Percentiles rank a stretch among this genome's conserved stretches.
These are phyloP conservation scores for Himalopsyche phryganea DNA, from an alignment of 1,140 invertebrate genomes.

Conservation along the genomic window DNA sequence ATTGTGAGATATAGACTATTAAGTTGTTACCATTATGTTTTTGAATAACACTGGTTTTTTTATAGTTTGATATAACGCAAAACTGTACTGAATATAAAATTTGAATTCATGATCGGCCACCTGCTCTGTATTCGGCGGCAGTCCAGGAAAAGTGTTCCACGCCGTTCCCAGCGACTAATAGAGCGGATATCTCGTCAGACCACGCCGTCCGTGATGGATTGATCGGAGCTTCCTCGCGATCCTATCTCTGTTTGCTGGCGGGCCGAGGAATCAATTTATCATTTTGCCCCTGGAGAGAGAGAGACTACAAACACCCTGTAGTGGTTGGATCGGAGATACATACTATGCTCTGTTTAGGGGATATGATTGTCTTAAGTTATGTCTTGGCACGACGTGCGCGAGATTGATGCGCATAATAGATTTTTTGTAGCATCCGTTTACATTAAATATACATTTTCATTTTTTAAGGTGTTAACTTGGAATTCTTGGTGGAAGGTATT, in stretches of 20 bases:
- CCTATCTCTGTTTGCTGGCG: constrained; percentile 28
- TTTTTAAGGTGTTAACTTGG: too few species aligned
- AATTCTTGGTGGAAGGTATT: too few species aligned
- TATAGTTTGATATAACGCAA: too few species aligned
- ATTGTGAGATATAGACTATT: too few species aligned
- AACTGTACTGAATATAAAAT: too few species aligned
- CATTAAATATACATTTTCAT: too few species aligned
- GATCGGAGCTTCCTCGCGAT: constrained; percentile 22
- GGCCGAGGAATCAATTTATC: constrained; percentile 27
- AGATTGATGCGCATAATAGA: neutral
- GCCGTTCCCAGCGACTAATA: constrained; percentile 4
- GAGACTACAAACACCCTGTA: neutral
- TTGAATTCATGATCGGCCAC: too few species aligned
- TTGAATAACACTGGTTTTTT: too few species aligned
- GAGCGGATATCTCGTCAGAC: constrained; percentile 24
- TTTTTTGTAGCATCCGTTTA: too few species aligned
- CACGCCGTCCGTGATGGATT: constrained; percentile 30
- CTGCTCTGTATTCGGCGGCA: constrained; percentile 9
- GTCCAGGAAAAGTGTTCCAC: neutral
- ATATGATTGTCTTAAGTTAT: neutral
- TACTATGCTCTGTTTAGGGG: neutral
- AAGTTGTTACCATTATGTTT: too few species aligned
- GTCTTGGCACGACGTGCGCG: too few species aligned
- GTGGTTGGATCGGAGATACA: too few species aligned
- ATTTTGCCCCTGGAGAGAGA: constrained; percentile 11